Evolutionary conservation across 2,113 vertebrate genomes (phyloP).

Genomic region (Alligator mississippiensis): DNA sequence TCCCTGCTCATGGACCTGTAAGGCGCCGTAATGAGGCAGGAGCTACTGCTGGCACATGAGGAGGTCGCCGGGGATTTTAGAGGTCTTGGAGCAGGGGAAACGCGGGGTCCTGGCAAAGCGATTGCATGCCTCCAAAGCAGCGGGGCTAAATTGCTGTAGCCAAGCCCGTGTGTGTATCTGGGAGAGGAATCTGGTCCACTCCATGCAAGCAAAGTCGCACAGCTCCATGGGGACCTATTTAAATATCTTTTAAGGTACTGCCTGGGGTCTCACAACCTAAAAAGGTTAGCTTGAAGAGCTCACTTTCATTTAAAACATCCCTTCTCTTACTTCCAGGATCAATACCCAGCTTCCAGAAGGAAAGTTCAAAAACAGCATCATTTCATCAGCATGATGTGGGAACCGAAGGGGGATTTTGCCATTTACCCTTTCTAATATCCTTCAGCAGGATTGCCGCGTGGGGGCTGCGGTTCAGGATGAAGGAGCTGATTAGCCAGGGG

Average conservation of each 20-base stretch:
- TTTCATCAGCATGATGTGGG: constrained; percentile 1
- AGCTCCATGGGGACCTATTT: background rate
- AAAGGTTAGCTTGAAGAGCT: constrained; percentile 3
- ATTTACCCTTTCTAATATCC: constrained; percentile 44
- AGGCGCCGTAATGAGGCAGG: background rate
- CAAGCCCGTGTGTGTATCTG: background rate
- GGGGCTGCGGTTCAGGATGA: constrained; percentile 41
- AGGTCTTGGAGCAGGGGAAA: background rate
- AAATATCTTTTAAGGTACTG: constrained; percentile 5
- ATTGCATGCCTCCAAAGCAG: background rate
- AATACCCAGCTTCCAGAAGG: constrained; percentile 34
- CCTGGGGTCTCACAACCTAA: constrained; percentile 24
- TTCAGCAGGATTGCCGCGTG: constrained; percentile 27
- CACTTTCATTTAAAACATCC: constrained; percentile 29
- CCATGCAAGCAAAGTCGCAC: background rate
- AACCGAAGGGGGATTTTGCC: constrained; percentile 19
- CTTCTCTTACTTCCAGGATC: constrained; percentile 28
- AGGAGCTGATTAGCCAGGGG: constrained; percentile 19
- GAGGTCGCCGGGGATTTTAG: background rate
- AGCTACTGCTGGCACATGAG: background rate
- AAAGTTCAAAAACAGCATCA: constrained; percentile 35
- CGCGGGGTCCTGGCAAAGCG: background rate
- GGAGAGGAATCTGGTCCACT: background rate
- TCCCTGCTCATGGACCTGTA: background rate
- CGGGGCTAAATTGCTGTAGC: background rate